Evolutionary conservation across 2,888 invertebrate species (phyloP).

Genomic region (Ectemnius continuus): DNA sequence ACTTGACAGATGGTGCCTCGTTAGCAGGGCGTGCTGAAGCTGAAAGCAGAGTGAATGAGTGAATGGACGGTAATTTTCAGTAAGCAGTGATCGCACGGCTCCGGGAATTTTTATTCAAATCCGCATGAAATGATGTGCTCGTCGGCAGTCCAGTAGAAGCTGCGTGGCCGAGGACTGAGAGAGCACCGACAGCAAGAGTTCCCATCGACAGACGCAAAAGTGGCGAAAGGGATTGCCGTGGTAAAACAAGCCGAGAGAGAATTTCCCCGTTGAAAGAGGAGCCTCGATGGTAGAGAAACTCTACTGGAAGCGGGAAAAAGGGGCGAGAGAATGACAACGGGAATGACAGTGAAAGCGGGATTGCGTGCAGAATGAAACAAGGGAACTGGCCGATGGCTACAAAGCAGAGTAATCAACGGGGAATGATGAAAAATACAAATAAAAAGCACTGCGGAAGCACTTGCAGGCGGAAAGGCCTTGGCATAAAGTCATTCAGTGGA

Average conservation of each 20-base stretch:
- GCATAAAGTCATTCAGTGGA: too few relatives aligned
- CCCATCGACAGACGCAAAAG: background rate
- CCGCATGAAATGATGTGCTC: conserved; percentile 21
- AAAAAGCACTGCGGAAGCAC: background rate
- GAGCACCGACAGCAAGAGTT: too few relatives aligned
- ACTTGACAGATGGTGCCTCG: conserved; percentile 20
- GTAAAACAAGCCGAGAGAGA: conserved; percentile 15
- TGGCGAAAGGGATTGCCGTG: conserved; percentile 12
- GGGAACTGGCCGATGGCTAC: too few relatives aligned
- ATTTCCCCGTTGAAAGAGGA: conserved; percentile 28
- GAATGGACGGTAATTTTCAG: conserved; percentile 51
- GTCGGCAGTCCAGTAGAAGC: too few relatives aligned
- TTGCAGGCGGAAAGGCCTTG: too few relatives aligned
- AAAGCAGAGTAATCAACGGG: too few relatives aligned
- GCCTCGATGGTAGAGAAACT: background rate
- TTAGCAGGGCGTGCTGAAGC: conserved; percentile 35
- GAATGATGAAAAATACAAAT: background rate
- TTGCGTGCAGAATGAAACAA: background rate
- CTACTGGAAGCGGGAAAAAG: background rate
- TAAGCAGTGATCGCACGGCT: conserved; percentile 57
- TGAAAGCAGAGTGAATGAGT: conserved; percentile 25
- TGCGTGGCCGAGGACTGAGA: too few relatives aligned
- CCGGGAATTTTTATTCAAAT: conserved; percentile 58
- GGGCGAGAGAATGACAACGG: background rate
- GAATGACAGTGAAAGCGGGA: background rate